phyloP scores from a whole-genome alignment of 2,113 vertebrate genomes.

The Jacana jacana region DNA sequence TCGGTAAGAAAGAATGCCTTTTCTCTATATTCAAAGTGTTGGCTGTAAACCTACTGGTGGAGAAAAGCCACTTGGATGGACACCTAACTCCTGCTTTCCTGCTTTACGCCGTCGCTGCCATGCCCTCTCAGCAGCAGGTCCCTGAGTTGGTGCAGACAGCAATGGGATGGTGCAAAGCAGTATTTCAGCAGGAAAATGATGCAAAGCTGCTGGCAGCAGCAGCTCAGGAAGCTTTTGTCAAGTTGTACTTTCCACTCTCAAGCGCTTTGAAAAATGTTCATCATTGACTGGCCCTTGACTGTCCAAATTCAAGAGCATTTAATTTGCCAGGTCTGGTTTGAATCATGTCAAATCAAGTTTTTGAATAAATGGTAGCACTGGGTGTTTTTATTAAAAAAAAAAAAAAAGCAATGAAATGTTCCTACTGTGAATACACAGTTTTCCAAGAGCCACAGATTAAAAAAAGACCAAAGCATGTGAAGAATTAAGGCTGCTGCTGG shows the following conservation, averaged over 20 bases:
- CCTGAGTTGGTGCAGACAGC: not conserved
- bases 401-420: not conserved
- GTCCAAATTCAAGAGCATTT: accelerated
- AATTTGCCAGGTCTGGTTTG: not conserved
- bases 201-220: not conserved
- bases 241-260: not conserved
- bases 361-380: accelerated
- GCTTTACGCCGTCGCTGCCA: accelerated
- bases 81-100: not conserved
- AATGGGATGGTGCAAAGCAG: not conserved
- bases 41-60: not conserved
- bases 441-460: not conserved
- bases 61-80: not conserved
- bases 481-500: not conserved
- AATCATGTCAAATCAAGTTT: not conserved
- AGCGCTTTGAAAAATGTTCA: not conserved
- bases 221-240: not conserved
- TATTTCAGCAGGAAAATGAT: not conserved
- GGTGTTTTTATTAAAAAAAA: not conserved
- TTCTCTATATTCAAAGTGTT: not conserved
- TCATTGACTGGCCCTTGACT: accelerated
- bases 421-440: not conserved
- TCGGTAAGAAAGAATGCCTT: slow-evolving; percentile 75
- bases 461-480: not conserved
- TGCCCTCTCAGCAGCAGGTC: accelerated